Evolutionary conservation across 2,113 vertebrate species (phyloP).

Genomic region (Prionailurus viverrinus): DNA sequence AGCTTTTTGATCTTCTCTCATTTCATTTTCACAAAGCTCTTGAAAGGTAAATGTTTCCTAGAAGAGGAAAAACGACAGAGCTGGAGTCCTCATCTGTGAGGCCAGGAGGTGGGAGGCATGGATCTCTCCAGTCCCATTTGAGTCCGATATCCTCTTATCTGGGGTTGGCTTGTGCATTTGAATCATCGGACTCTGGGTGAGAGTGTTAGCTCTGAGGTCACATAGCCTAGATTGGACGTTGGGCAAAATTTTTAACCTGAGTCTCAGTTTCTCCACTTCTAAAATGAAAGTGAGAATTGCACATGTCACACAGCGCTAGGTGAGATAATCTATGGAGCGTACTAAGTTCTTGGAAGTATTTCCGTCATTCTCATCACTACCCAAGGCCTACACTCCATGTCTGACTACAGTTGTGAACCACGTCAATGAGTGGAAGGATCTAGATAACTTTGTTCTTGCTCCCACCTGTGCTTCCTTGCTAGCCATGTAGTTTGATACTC

Average conservation of each 20-base stretch:
- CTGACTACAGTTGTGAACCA: not conserved
- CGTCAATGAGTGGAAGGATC: not conserved
- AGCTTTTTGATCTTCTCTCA: not conserved
- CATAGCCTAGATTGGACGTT: not conserved
- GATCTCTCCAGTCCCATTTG: not conserved
- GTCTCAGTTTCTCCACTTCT: not conserved
- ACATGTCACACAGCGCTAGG: too few relatives aligned
- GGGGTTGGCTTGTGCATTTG: not conserved
- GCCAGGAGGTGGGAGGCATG: not conserved
- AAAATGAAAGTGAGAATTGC: not conserved
- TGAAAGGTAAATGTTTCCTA: not conserved
- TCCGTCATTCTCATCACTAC: too few relatives aligned
- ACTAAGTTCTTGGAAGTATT: not conserved
- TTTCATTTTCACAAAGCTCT: conserved; percentile 47
- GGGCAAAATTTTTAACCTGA: not conserved
- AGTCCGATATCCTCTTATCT: not conserved
- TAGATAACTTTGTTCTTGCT: not conserved
- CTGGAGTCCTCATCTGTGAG: not conserved
- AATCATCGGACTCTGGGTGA: not conserved
- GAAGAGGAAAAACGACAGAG: not conserved
- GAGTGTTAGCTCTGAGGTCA: not conserved
- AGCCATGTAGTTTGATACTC: accelerated
- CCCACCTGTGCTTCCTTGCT: not conserved
- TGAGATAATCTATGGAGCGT: too few relatives aligned
- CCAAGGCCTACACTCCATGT: accelerated